Percentiles rank a stretch among this genome's conserved stretches.
Conservation (phyloP, 2,888 invertebrate species). For the Spisula solida region DNA sequence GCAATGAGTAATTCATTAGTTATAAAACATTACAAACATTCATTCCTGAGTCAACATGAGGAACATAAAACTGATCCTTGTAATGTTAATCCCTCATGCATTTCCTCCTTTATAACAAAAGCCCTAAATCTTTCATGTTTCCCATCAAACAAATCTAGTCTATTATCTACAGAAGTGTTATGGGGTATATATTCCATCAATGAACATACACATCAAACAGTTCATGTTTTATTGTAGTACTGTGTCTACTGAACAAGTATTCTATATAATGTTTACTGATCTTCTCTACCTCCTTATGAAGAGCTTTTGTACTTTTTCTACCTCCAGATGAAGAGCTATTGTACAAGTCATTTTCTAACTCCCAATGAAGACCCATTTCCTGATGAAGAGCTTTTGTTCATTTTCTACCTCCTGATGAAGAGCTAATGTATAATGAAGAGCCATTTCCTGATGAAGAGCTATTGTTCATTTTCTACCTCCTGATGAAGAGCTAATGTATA, state of each 20-base stretch:
- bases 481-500: no score
- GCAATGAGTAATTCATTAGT: neutral
- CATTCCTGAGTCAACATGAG: constrained; percentile 1
- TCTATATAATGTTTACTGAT: neutral
- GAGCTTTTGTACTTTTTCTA: neutral
- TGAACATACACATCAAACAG: constrained; percentile 20
- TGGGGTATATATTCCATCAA: constrained; percentile 14
- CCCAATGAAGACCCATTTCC: no score
- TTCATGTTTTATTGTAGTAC: constrained; percentile 10
- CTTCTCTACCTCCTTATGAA: constrained; percentile 15
- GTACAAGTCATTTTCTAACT: no score
- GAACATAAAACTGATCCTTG: neutral
- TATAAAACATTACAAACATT: neutral
- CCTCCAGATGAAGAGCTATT: neutral
- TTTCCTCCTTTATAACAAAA: constrained; percentile 34
- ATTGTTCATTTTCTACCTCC: no score
- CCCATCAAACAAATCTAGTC: constrained; percentile 6
- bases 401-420: no score
- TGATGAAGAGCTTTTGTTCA: no score
- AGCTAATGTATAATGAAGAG: no score
- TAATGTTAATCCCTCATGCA: constrained; percentile 31
- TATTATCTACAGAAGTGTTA: constrained; percentile 26
- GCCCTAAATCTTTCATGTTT: constrained; percentile 30
- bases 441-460: no score
- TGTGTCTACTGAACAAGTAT: neutral